These are phyloP conservation scores for Noctua janthina DNA, from an alignment of 2,888 invertebrate species.

Conservation along the genomic window DNA sequence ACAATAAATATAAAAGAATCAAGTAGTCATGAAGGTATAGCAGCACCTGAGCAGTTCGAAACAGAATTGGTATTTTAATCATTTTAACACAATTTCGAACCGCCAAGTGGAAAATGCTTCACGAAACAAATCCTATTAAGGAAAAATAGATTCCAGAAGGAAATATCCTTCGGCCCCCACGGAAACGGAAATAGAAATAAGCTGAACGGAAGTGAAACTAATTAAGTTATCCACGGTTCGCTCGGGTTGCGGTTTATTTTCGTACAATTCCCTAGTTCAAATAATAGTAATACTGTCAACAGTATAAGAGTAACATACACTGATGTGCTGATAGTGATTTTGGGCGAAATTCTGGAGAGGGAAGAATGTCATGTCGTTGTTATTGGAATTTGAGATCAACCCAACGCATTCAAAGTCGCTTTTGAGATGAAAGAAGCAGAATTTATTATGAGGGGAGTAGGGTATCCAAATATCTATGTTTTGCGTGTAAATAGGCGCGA, in stretches of 20 bases:
- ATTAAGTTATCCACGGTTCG: conserved; percentile 89
- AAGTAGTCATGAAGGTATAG: conserved; percentile 19
- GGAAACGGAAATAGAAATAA: conserved; percentile 89
- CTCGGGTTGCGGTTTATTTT: conserved; percentile 87
- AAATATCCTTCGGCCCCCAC: conserved; percentile 85
- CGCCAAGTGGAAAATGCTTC: conserved; percentile 74
- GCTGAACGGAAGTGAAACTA: conserved; percentile 89
- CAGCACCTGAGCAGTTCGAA: conserved; percentile 71
- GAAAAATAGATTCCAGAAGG: conserved; percentile 86
- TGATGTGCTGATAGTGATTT: conserved; percentile 84
- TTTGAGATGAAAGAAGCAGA: conserved; percentile 66
- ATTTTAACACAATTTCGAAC: conserved; percentile 76
- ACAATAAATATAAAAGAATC: neutral
- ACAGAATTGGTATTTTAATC: conserved; percentile 80
- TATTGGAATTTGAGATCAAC: conserved; percentile 71
- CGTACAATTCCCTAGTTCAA: conserved; percentile 84
- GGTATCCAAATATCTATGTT: conserved; percentile 88
- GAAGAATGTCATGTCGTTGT: conserved; percentile 70
- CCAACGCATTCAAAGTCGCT: conserved; percentile 65
- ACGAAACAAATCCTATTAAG: conserved; percentile 86
- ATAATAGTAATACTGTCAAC: conserved; percentile 89
- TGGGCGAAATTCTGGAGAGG: conserved; percentile 80
- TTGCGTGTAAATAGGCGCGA: conserved; percentile 88
- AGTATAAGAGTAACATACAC: conserved; percentile 83
- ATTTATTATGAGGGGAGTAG: conserved; percentile 80